Evolutionary conservation across 2,113 vertebrate species (phyloP).

Genomic region (Pavo muticus): DNA sequence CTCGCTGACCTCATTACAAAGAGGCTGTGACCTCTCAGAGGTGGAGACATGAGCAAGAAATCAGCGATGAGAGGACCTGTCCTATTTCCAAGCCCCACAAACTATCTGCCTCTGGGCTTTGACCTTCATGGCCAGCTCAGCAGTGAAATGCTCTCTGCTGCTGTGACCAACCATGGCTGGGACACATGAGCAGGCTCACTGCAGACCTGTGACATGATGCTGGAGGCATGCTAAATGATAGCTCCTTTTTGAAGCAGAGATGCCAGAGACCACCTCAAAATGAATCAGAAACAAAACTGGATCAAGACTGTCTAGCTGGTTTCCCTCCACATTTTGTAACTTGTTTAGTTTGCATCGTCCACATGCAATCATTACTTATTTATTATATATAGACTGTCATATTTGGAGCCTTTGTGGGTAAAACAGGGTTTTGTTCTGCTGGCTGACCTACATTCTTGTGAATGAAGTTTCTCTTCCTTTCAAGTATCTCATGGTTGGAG

Average conservation of each 20-base stretch:
- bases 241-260: neutral
- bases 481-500: neutral
- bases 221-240: accelerated
- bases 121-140: accelerated
- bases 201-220: neutral
- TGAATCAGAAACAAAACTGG: neutral
- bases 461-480: conserved; percentile 50
- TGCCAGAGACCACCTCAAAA: neutral
- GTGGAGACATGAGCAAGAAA: accelerated
- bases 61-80: accelerated
- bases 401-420: conserved; percentile 13
- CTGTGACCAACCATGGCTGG: neutral
- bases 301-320: neutral
- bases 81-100: neutral
- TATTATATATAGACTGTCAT: conserved; percentile 29
- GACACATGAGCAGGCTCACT: accelerated
- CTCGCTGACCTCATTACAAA: neutral
- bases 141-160: neutral
- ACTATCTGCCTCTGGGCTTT: neutral
- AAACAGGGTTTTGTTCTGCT: neutral
- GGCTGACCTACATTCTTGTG: conserved; percentile 37
- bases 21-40: neutral
- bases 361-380: conserved; percentile 35
- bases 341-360: conserved; percentile 10
- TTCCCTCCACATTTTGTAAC: conserved; percentile 22